Evolutionary conservation across 2,113 vertebrate species (phyloP).

Genomic region (Scopus umbretta): DNA sequence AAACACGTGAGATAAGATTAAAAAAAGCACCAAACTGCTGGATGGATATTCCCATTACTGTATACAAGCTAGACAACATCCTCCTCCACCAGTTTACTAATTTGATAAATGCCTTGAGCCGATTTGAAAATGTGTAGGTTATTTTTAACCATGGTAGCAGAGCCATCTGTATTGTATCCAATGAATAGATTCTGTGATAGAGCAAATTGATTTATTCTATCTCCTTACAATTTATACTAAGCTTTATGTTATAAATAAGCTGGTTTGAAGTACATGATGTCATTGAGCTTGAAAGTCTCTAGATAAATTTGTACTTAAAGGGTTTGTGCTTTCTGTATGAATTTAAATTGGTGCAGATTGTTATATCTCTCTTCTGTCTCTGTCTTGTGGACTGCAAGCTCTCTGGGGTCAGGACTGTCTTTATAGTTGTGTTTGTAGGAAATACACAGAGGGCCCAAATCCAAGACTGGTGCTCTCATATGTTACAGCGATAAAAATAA

Average conservation of each 20-base stretch:
- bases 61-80: slow-evolving; percentile 12
- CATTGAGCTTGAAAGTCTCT: slow-evolving; percentile 52
- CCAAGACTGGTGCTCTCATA: background rate
- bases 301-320: slow-evolving; percentile 52
- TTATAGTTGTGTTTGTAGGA: background rate
- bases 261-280: slow-evolving; percentile 54
- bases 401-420: background rate
- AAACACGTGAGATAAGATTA: background rate
- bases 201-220: slow-evolving; percentile 65
- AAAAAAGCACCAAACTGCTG: background rate
- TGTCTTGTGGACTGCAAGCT: background rate
- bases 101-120: slow-evolving; percentile 54
- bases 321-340: slow-evolving; percentile 18
- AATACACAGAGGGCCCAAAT: background rate
- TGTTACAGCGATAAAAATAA: background rate
- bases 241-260: slow-evolving; percentile 63
- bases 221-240: slow-evolving; percentile 45
- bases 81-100: slow-evolving; percentile 6
- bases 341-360: slow-evolving; percentile 25
- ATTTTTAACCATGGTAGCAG: slow-evolving; percentile 55
- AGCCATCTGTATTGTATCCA: slow-evolving; percentile 66
- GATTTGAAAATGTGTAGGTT: slow-evolving; percentile 38
- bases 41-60: slow-evolving; percentile 1
- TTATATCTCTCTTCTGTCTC: background rate
- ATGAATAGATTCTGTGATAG: slow-evolving; percentile 52